Evolutionary conservation across 1,140 invertebrate genomes (phyloP), one percentile per base, ranked within the genome.

Genomic region (Sarcophaga bullata): DNA sequence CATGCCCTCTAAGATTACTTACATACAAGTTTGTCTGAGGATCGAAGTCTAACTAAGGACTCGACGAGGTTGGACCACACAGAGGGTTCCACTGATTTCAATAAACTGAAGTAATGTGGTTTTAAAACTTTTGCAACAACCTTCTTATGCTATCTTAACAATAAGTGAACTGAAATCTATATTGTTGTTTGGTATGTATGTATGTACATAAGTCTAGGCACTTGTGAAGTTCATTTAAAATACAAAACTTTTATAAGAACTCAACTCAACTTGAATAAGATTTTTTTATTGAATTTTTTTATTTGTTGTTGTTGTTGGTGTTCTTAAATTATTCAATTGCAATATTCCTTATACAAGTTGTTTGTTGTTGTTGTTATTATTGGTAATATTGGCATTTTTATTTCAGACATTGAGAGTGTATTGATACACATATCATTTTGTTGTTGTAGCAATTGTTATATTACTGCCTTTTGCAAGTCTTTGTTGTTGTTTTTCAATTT

Each of bases 311-410:
- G 25, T 37, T 72, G 62, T 72, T 72, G 37, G 8, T 19, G 62
- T 50, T 50, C 50, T 17, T 50, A 78, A 78, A 50, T 78, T 78
- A 78, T 78, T 52, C 75, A 78, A 78, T 78, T 78, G 75, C 75
- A 50, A 50, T 13, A 78, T 78, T 78, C 50, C 50, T 52, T 76
- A 17, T 72, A 19, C 62, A 72, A 37, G 25, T 72, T 13, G 10
- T 9, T 62, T 6, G 10, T 72, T 72, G 37, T 19, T 72, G 37
- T 19, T 72, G 17, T 72, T 73, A 46, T 76, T 17, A 7, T 78
- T 25, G 3, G 62, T 68, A n/a, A 13, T 58, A 19, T 68, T 68
- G n/a, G 62, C 19, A 15, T 62, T n/a, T 62, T 37, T 37, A 37
- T 37, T 37, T 37, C 25, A 37, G 25, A 37, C 25, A 37, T 37